Conservation (phyloP, 2,113 vertebrate genomes). For the Pterocles burchelli region DNA sequence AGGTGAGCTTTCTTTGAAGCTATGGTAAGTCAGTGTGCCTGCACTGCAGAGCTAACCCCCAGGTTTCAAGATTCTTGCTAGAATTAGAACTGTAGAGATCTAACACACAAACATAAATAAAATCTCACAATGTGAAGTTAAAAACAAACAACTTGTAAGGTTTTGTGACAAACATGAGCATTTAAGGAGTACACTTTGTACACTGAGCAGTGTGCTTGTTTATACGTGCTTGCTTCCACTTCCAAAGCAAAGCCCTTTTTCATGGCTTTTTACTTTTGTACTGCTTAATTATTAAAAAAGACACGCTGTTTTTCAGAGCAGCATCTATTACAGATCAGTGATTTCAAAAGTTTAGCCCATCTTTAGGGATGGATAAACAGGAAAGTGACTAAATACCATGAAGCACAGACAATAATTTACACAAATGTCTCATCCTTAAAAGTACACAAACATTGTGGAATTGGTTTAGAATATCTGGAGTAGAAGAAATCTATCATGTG, state of each 20-base stretch:
- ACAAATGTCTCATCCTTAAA: not conserved
- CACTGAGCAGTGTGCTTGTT: not conserved
- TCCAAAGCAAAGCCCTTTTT: not conserved
- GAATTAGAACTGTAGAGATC: not conserved
- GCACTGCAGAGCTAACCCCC: not conserved
- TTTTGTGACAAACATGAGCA: not conserved
- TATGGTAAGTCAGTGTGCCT: not conserved
- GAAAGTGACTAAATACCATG: not conserved
- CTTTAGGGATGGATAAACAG: not conserved
- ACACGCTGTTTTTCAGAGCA: not conserved
- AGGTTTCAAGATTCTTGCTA: not conserved
- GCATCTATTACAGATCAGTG: not conserved
- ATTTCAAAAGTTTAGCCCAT: not conserved
- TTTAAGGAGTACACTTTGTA: not conserved
- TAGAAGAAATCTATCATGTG: not conserved
- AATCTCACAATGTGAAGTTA: not conserved
- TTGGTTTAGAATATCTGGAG: not conserved
- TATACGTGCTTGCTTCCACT: not conserved
- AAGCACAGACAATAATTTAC: not conserved
- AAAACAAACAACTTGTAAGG: not conserved
- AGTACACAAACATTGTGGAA: not conserved
- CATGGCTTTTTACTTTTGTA: not conserved
- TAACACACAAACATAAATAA: not conserved
- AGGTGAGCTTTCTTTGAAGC: not conserved
- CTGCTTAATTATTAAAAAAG: not conserved